Base-by-base conservation (phyloP, 2,113 vertebrate genomes). In the Cinclus mexicanus region DNA sequence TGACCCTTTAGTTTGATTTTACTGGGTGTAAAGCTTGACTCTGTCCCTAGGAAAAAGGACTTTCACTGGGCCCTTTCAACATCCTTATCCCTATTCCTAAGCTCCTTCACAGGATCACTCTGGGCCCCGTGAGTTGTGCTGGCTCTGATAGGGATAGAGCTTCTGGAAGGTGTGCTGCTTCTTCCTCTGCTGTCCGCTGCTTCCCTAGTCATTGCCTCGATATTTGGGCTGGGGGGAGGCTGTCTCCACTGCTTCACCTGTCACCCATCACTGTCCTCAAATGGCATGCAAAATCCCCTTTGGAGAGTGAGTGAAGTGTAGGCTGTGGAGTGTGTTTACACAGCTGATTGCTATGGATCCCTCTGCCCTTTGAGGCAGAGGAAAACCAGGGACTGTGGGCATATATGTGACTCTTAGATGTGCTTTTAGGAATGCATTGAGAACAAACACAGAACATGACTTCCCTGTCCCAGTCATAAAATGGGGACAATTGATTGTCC, bases 261-360 rank as follows among this genome's bases (percentile, higher is more conserved):
- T 29, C 4, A 1, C 29, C 33, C 35, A 52, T 37, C 2, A 0
- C 29, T 87, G 71, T 74, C 63, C 46, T 80, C 24, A 76, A 57
- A 35, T 31, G 52, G 63, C 35, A 42, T 10, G 17, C 46, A 37
- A 75, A 94, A 70, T 72, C 26, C 12, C 26, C 10, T 71, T 60
- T 60, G 59, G 46, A 84, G 46, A 59, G 31, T 24, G 18, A 87
- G 20, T 1, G 3, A 76, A 63, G 10, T 39, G 47, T 29, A 74
- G 57, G 28, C 41, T 89, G 57, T 61, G 41, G 47, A 77, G 37
- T 2, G 9, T 63, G 21, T 90, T 89, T 56, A 25, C 42, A n/a
- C 4, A 29, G 72, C 74, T 94, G 63, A 91, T 94, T 90, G 60
- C 61, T 90, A 37, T 81, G 63, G 79, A 95, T 95, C 64, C 33